Evolutionary conservation across 2,797 vertebrate genomes (phyloP).

Genomic region (Monodelphis domestica): DNA sequence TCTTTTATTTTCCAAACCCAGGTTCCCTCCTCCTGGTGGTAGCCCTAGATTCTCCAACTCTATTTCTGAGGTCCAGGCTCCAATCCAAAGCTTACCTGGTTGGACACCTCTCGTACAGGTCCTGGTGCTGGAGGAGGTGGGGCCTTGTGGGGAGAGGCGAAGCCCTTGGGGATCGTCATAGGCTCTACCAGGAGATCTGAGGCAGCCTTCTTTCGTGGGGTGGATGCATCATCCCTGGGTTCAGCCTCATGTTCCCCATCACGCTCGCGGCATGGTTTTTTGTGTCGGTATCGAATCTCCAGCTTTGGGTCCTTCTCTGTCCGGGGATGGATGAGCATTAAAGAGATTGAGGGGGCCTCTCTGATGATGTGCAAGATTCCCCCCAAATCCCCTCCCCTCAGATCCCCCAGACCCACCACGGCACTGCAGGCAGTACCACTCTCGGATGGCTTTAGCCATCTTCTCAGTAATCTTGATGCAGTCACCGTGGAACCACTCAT

Average conservation of each 20-base stretch:
- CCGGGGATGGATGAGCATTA: neutral
- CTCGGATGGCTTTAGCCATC: slow-evolving; percentile 94
- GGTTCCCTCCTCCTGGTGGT: neutral
- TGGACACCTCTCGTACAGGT: slow-evolving; percentile 72
- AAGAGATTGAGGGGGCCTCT: neutral
- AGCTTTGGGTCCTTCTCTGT: slow-evolving; percentile 89
- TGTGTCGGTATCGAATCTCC: slow-evolving; percentile 93
- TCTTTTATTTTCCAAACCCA: neutral
- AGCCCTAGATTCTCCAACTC: neutral
- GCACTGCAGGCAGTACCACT: slow-evolving; percentile 95
- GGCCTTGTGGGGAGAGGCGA: slow-evolving; percentile 78
- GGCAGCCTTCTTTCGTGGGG: slow-evolving; percentile 75
- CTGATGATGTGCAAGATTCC: neutral
- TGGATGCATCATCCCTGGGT: slow-evolving; percentile 80
- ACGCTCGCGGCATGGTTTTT: slow-evolving; percentile 90
- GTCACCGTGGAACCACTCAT: slow-evolving; percentile 97
- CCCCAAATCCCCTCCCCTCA: neutral
- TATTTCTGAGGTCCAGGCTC: neutral
- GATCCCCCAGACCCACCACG: slow-evolving; percentile 84
- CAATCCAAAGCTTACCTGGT: slow-evolving; percentile 68
- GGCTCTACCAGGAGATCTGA: slow-evolving; percentile 79
- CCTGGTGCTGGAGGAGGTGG: slow-evolving; percentile 63
- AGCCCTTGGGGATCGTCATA: slow-evolving; percentile 76
- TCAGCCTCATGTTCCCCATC: slow-evolving; percentile 70
- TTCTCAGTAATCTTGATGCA: slow-evolving; percentile 96